Percentiles rank a stretch among this genome's conserved stretches.
phyloP scores from a whole-genome alignment of 2,797 vertebrate genomes.

The Pelodytes ibericus region DNA sequence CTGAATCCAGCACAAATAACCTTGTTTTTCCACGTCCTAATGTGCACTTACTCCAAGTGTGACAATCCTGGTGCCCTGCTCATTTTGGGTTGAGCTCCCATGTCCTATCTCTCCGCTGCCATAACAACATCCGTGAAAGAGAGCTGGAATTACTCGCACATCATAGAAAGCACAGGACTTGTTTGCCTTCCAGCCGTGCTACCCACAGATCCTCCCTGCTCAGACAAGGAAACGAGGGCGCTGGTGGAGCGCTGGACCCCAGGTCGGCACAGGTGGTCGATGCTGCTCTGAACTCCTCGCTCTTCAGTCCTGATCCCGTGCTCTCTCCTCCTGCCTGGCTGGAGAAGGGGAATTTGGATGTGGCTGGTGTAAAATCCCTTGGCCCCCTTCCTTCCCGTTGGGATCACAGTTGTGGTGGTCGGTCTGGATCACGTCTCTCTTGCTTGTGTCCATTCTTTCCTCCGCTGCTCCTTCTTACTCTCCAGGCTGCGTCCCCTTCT shows the following conservation, averaged over 20 bases:
- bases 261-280: conserved; percentile 41
- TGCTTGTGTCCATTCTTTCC: background rate
- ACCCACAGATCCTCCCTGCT: background rate
- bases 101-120: conserved; percentile 57
- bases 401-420: too few relatives aligned
- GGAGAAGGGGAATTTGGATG: background rate
- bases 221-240: too few relatives aligned
- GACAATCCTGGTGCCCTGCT: background rate
- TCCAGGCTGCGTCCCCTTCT: background rate
- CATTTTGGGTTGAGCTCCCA: background rate
- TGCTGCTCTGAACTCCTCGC: background rate
- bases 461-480: background rate
- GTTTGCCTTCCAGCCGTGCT: background rate
- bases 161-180: background rate
- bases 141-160: conserved; percentile 51
- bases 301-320: background rate
- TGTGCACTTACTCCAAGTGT: background rate
- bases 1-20: background rate
- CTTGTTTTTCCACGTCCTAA: background rate
- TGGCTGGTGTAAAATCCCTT: background rate
- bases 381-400: background rate
- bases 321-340: conserved; percentile 3
- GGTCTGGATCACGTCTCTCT: background rate
- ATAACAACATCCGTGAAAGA: conserved; percentile 59
- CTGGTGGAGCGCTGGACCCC: background rate